Evolutionary conservation across 2,113 vertebrate genomes (phyloP).

Genomic region (Actenoides hombroni): DNA sequence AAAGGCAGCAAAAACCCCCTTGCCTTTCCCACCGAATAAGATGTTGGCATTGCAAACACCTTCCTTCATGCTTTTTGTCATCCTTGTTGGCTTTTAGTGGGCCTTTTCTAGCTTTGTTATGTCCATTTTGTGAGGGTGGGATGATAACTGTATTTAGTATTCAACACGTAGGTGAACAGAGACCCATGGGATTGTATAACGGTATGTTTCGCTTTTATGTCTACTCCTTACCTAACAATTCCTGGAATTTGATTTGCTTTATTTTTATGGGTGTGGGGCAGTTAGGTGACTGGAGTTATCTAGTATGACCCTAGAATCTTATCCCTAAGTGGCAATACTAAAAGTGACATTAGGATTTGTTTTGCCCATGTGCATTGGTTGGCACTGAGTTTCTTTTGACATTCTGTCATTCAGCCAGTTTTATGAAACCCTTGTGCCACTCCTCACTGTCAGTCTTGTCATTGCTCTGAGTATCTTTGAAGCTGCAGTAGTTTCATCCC

Average conservation of each 20-base stretch:
- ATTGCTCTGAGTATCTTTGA: background rate
- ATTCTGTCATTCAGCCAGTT: background rate
- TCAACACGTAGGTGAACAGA: background rate
- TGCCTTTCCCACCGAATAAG: background rate
- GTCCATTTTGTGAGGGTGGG: background rate
- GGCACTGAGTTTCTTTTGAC: background rate
- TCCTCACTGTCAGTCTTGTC: background rate
- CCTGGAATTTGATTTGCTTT: background rate
- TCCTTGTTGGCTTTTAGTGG: background rate
- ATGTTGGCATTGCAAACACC: background rate
- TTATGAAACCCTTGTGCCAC: background rate
- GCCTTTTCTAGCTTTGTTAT: background rate
- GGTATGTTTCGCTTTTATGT: background rate
- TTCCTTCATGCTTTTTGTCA: background rate
- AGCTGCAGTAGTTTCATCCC: background rate
- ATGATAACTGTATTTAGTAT: background rate
- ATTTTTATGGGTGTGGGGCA: background rate
- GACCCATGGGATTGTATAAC: background rate
- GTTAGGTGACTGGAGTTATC: background rate
- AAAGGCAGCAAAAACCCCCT: background rate
- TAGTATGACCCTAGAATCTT: background rate
- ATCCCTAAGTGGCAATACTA: background rate
- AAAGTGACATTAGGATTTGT: background rate
- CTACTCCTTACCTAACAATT: background rate
- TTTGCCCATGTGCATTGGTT: background rate